Evolutionary conservation across 2,113 vertebrate genomes (phyloP).

Genomic region (Propithecus coquereli): DNA sequence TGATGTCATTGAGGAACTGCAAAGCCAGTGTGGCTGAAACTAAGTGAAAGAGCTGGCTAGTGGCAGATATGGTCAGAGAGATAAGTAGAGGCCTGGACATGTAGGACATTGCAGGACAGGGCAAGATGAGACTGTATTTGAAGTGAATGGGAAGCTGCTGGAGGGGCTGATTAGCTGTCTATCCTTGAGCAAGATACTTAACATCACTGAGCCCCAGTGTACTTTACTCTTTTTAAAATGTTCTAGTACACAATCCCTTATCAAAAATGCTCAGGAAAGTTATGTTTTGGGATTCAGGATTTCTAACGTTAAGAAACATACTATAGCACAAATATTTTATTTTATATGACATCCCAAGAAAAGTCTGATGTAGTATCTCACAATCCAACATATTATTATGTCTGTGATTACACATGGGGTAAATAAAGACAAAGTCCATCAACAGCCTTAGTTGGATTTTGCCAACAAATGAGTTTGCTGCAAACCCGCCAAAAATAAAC

Average conservation of each 20-base stretch:
- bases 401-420: not conserved
- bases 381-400: not conserved
- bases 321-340: not conserved
- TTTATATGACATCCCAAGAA: not conserved
- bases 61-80: not conserved
- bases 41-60: not conserved
- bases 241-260: not conserved
- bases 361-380: not conserved
- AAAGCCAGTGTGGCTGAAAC: not conserved
- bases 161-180: not conserved
- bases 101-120: accelerated
- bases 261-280: not conserved
- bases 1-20: not conserved
- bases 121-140: not conserved
- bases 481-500: not conserved
- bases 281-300: not conserved
- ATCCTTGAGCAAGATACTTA: not conserved
- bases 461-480: not conserved
- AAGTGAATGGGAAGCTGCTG: not conserved
- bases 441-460: not conserved
- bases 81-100: not conserved
- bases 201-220: not conserved
- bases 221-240: not conserved
- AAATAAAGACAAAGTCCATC: not conserved
- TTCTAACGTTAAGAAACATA: not conserved